Base-by-base conservation (phyloP, 2,113 vertebrate species). In the Xiphorhynchus elegans region DNA sequence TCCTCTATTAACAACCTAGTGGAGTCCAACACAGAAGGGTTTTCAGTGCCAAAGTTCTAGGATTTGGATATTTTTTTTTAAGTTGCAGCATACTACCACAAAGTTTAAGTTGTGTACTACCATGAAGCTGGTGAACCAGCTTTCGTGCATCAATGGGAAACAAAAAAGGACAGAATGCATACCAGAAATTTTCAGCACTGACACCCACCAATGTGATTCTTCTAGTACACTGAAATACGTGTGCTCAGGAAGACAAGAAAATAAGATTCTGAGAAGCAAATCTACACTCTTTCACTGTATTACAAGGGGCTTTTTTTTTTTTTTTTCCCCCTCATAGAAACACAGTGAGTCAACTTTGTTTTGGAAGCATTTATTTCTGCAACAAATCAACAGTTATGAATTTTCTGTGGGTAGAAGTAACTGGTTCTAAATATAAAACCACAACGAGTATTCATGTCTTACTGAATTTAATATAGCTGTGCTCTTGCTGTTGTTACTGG, bases 361-460 rank as follows among this genome's bases (percentile, higher is more conserved):
- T 95, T 82, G 72, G 79, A 96, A 90, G 55, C 40, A 90, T 97
- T 97, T 96, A 88, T 96, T 95, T 97, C 80, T 95, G 62, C 66
- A 96, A 95, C 76, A 96, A 92, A 95, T 88, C 85, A 79, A 72
- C 77, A 90, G 77, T 60, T 96, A 91, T 81, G 73, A 93, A 76
- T 93, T 94, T 97, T 90, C 73, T 91, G 86, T 92, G 93, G 94
- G 92, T 89, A 94, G 95, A 97, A 97, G 81, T 70, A 95, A 91
- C 75, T 84, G 89, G 58, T 96, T 97, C 92, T 97, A 94, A 97
- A 96, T 93, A 90, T 87, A 97, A 97, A 94, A 62, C 28, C 69
- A 64, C 56, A 96, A 81, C 60, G 91, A 96, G 90, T 92, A 93
- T 85, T 95, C 75, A 84, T 58, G 24, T 82, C 80, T 95, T 73